These are phyloP conservation scores for Lepidochrysops patricia DNA, from an alignment of 2,888 invertebrate species.

Conservation along the genomic window DNA sequence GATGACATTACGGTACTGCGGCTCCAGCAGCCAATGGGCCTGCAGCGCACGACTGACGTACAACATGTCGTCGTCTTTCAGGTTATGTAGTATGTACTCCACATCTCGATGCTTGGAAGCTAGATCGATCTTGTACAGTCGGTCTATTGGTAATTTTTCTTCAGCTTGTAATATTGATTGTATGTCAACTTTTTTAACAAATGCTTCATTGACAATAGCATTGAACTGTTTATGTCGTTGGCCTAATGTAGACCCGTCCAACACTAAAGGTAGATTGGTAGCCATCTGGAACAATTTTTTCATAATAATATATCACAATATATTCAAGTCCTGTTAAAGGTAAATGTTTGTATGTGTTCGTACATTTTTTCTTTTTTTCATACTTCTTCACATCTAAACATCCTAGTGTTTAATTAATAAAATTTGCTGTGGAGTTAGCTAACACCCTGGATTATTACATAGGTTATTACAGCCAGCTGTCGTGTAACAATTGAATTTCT, in stretches of 20 bases:
- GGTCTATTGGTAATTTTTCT: conserved; percentile 38
- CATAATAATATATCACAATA: not conserved
- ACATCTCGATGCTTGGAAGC: conserved; percentile 39
- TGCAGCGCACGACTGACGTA: conserved; percentile 49
- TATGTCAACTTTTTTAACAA: conserved; percentile 21
- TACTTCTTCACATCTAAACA: too few relatives aligned
- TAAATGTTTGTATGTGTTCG: too few relatives aligned
- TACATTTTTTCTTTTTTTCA: too few relatives aligned
- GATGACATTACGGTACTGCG: conserved; percentile 34
- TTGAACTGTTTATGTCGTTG: conserved; percentile 40
- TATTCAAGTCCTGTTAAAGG: too few relatives aligned
- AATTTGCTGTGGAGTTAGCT: too few relatives aligned
- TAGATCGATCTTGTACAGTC: conserved; percentile 50
- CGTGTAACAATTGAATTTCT: too few relatives aligned
- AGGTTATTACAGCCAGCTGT: too few relatives aligned
- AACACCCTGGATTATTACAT: too few relatives aligned
- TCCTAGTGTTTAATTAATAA: too few relatives aligned
- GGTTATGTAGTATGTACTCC: conserved; percentile 40
- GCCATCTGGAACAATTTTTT: not conserved
- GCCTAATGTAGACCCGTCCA: conserved; percentile 39
- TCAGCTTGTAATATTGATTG: conserved; percentile 24
- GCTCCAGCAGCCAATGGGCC: conserved; percentile 41
- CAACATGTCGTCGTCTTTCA: conserved; percentile 48
- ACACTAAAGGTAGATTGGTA: conserved; percentile 29
- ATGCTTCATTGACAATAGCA: conserved; percentile 31